phyloP scores from a whole-genome alignment of 2,113 vertebrate genomes.

The Rutilus rutilus region DNA sequence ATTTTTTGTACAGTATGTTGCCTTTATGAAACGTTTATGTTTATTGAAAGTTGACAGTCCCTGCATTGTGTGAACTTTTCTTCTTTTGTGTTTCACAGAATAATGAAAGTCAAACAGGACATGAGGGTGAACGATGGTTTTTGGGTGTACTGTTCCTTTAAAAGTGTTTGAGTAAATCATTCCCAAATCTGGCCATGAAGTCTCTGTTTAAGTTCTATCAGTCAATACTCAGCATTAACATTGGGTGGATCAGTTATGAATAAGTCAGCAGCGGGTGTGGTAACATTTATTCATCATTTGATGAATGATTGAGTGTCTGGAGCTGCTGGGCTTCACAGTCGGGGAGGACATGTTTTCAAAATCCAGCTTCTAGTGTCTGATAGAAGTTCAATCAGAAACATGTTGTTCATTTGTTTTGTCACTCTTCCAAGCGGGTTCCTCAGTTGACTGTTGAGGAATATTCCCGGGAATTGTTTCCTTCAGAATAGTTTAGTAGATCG shows the following conservation, averaged over 20 bases:
- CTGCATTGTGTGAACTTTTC: not conserved
- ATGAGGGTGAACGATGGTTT: not conserved
- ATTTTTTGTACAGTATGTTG: no score
- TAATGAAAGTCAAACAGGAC: not conserved
- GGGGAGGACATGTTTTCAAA: conserved; percentile 18
- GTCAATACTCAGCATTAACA: not conserved
- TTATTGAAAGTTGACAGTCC: not conserved
- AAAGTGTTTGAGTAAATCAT: not conserved
- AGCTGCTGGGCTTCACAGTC: not conserved
- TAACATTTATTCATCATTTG: not conserved
- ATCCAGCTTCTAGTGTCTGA: not conserved
- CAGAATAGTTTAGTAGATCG: not conserved
- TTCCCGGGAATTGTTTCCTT: conserved; percentile 20
- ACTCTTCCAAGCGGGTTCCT: not conserved
- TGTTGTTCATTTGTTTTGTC: conserved; percentile 31
- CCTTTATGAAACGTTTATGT: no score
- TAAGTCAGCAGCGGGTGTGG: not conserved
- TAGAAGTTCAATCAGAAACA: conserved; percentile 1
- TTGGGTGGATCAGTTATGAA: not conserved
- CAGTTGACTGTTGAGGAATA: not conserved
- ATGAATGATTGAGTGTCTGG: not conserved
- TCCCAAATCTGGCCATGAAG: not conserved
- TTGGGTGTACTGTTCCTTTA: not conserved
- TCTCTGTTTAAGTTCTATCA: not conserved
- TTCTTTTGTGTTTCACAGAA: not conserved